Base-by-base conservation (phyloP, 92 coral and sea anemone species). In the Siderastrea siderea region DNA sequence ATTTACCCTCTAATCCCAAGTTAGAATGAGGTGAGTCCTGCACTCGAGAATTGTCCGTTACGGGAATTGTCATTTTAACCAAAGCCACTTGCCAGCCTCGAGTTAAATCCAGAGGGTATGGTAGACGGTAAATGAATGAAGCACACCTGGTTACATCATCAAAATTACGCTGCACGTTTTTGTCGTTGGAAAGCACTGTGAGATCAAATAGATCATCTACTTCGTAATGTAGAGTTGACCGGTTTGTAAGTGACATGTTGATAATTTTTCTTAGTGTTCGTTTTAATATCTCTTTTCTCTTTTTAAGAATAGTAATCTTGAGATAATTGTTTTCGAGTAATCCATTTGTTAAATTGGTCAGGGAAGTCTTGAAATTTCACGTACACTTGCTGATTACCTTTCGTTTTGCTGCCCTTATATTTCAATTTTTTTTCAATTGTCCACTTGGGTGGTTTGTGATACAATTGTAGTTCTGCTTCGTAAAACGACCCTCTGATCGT, bases 1-100 rank as follows among this genome's bases (percentile, higher is more conserved):
- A 68, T 68, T 68, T 68, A 68, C 74, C 74, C 19, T 7, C 17
- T 45, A 68, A 68, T 46, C 74, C 74, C 50, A 68, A 68, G 49
- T 3, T 45, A 43, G 74, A 68, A 45, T 68, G 52, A 43, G 74
- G 51, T 3, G 74, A 45, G 13, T 68, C 74, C 12, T 68, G 74
- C 74, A 68, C 51, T 68, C 4, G 74, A 10, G n/a, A 68, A 45
- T 68, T 68, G 50, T 68, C 74, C 74, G 74, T 68, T 9, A 68
- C 74, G n/a, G 74, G 74, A 45, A 68, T 68, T 3, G 74, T 68
- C 74, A 68, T 68, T 68, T 68, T 68, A 43, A 68, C 74, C n/a
- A 68, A 68, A 68, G 74, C 74, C 16, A 68, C 74, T 68, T 68
- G 74, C 74, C 74, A 68, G 12, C 74, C 74, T 43, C 74, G 74